Evolutionary conservation across 1,140 invertebrate genomes (phyloP), one percentile per base, ranked within the genome.

Genomic region (Cherax destructor): DNA sequence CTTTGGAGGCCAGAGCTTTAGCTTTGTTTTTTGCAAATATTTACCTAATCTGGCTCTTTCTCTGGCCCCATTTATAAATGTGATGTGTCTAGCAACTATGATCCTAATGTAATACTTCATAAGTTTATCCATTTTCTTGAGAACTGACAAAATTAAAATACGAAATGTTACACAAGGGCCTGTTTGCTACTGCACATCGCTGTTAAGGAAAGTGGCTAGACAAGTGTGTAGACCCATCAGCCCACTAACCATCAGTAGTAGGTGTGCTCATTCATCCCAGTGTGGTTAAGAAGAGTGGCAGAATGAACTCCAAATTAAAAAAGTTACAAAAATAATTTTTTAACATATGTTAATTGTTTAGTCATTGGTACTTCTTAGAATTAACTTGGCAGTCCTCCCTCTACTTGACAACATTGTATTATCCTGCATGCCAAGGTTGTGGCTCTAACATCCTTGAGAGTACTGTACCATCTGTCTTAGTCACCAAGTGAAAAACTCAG

Each of bases 401-500:
- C 9, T 77, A 61, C 61, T 77, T 88, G 77, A 78, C 41, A 80
- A n/a, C 47, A 80, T 47, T 80, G 47, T 50, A 80, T 76, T 77
- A 50, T 77, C 80, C 72, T 49, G 65, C 79, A 79, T 80, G 86
- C 81, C 88, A 30, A 56, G 41, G 59, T 56, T 30, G 56, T 41
- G 50, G 79, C 49, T 89, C 72, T 89, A 74, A 83, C 47, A 89
- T 74, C 81, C 76, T 76, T 24, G 18, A 80, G 52, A 84, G 10
- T 76, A 83, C 47, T 80, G 56, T 80, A n/a, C 59, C 61, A 61
- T 87, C 52, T 88, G 77, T 76, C 56, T 89, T 89, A 89, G 81
- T 80, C 88, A 89, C 74, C 81, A 89, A 41, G 56, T 83, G 65
- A 83, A 74, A 85, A 61, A 65, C 13, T 86, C 74, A 79, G 61